phyloP scores from a whole-genome alignment of 2,888 invertebrate species.

The Alloscopus bannaensis region DNA sequence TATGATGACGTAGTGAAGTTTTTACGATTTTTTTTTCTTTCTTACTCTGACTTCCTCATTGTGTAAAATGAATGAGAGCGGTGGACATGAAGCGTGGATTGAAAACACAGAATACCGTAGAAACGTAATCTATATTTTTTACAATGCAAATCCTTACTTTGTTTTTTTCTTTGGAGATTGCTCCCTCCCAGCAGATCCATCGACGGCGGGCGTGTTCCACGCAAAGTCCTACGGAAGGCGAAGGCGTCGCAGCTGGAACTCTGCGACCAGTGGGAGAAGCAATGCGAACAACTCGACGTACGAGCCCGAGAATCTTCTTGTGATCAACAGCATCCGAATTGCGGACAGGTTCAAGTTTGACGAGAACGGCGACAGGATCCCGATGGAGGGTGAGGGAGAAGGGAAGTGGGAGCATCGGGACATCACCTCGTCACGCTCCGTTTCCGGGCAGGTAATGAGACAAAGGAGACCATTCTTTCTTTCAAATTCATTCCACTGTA shows the following conservation, averaged over 20 bases:
- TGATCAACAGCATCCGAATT: slow-evolving; percentile 74
- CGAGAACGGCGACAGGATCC: slow-evolving; percentile 54
- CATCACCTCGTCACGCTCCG: slow-evolving; percentile 59
- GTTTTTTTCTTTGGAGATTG: slow-evolving; percentile 72
- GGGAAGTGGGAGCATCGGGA: slow-evolving; percentile 49
- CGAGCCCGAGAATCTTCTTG: slow-evolving; percentile 72
- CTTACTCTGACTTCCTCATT: too few species aligned
- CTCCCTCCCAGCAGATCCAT: slow-evolving; percentile 74
- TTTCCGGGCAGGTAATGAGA: slow-evolving; percentile 63
- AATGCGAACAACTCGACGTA: slow-evolving; percentile 17
- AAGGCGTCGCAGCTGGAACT: slow-evolving; percentile 64
- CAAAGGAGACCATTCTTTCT: too few species aligned
- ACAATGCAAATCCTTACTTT: background rate
- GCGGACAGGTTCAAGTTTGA: slow-evolving; percentile 74
- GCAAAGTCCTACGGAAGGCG: slow-evolving; percentile 72
- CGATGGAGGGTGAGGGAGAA: slow-evolving; percentile 52
- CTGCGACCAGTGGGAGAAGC: slow-evolving; percentile 14
- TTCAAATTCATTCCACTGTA: too few species aligned
- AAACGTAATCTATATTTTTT: background rate
- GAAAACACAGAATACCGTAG: too few species aligned
- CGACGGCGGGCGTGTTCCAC: slow-evolving; percentile 75
- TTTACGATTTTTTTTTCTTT: slow-evolving; percentile 30
- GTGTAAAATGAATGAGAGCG: too few species aligned
- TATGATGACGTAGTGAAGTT: slow-evolving; percentile 30
- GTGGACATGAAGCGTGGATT: too few species aligned